These are phyloP conservation scores for Megalops atlanticus DNA, from an alignment of 2,113 vertebrate genomes.

Conservation along the genomic window DNA sequence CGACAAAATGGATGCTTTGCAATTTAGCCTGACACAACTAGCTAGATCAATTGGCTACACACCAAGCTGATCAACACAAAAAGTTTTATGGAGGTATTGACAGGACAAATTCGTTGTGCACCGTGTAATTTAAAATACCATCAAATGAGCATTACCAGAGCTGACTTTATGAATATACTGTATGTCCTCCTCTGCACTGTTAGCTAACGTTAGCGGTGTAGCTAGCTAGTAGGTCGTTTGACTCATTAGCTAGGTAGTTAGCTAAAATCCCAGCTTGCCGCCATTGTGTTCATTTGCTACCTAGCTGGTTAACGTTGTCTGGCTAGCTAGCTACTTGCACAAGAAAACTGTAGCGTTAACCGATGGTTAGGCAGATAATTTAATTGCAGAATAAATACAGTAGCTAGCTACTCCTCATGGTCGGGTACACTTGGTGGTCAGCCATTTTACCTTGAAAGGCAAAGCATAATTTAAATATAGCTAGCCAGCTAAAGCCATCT, in stretches of 20 bases:
- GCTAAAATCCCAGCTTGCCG: not conserved
- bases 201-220: not conserved
- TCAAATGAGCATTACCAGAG: too few species aligned
- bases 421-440: conserved; percentile 45
- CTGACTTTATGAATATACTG: too few species aligned
- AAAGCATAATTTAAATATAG: conserved; percentile 39
- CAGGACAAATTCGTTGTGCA: not conserved
- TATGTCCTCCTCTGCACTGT: not conserved
- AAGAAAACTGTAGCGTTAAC: not conserved
- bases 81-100: not conserved
- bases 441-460: conserved; percentile 54
- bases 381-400: not conserved
- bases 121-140: too few species aligned
- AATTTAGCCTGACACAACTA: conserved; percentile 1
- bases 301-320: not conserved
- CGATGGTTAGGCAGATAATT: not conserved
- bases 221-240: too few species aligned
- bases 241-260: not conserved
- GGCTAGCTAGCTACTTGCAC: not conserved
- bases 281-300: not conserved
- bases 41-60: not conserved
- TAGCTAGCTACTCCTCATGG: conserved; percentile 15
- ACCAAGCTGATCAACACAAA: not conserved
- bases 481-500: not conserved
- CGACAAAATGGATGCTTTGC: conserved; percentile 41